Conservation (phyloP, 2,797 vertebrate genomes). For the Phrynocephalus vlangalii region DNA sequence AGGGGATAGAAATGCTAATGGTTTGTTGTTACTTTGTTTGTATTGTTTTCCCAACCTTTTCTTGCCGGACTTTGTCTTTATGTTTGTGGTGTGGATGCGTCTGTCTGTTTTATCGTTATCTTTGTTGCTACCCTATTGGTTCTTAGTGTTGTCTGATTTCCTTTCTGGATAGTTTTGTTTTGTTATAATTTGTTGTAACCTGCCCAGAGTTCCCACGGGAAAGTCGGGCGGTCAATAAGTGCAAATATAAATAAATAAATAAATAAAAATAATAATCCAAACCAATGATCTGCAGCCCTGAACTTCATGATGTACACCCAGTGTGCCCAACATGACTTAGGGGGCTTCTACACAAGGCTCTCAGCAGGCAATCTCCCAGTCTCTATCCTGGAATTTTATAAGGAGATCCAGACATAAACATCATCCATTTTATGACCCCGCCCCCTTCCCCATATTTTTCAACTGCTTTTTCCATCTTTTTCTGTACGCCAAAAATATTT, state of each 20-base stretch:
- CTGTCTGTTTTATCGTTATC: no score
- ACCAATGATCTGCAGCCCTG: neutral
- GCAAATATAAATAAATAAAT: no score
- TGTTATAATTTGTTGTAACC: no score
- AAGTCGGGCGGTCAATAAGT: no score
- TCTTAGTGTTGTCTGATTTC: no score
- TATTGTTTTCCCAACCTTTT: no score
- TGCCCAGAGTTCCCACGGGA: no score
- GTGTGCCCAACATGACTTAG: neutral
- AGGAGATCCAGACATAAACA: neutral
- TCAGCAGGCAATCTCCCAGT: neutral
- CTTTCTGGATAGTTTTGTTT: no score
- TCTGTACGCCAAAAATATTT: neutral
- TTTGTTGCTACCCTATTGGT: no score
- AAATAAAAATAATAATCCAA: neutral
- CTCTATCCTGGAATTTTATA: neutral
- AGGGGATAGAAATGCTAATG: neutral
- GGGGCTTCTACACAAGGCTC: neutral
- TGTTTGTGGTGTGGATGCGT: no score
- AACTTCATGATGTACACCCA: neutral
- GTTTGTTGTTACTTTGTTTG: no score
- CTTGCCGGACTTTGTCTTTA: no score
- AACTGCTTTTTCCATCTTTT: neutral
- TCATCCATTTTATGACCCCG: neutral
- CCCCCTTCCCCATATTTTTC: neutral